A percentile compares a stretch with the other conserved stretches of the same genome.
These are phyloP conservation scores for Lindbergichthys nudifrons DNA, from an alignment of 2,797 vertebrate genomes.

Conservation along the genomic window DNA sequence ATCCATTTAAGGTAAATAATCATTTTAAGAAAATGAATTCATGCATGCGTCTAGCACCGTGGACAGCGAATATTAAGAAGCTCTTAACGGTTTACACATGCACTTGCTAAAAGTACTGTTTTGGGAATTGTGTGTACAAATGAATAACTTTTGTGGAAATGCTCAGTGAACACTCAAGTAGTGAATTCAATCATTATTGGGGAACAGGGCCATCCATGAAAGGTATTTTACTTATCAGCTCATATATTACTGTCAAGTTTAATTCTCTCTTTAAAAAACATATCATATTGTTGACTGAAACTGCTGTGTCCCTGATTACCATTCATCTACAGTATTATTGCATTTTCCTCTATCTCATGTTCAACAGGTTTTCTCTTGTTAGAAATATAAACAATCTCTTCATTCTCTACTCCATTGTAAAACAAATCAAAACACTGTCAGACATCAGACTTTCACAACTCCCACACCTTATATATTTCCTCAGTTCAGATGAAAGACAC, in stretches of 20 bases:
- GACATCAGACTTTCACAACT: constrained; percentile 51
- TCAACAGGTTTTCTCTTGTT: not conserved
- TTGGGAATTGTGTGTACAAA: constrained; percentile 32
- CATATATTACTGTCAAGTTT: constrained; percentile 9
- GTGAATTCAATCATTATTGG: constrained; percentile 17
- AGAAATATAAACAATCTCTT: too few species aligned
- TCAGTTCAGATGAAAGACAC: constrained; percentile 54
- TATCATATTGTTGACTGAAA: constrained; percentile 11
- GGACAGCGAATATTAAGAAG: constrained; percentile 6
- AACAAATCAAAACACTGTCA: constrained; percentile 6
- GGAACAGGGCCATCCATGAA: constrained; percentile 7
- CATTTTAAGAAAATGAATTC: not conserved
- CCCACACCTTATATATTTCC: constrained; percentile 46
- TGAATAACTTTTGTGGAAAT: constrained; percentile 40
- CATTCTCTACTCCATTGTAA: constrained; percentile 13
- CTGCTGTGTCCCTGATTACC: constrained; percentile 30
- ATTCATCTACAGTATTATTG: constrained; percentile 32
- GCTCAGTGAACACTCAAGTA: constrained; percentile 22
- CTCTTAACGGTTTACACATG: constrained; percentile 5
- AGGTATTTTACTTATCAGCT: not conserved
- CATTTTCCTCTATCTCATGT: constrained; percentile 16
- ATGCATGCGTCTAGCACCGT: constrained; percentile 1
- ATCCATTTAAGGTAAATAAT: not conserved
- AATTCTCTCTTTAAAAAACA: constrained; percentile 3
- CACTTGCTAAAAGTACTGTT: constrained; percentile 20